Evolutionary conservation across 1,140 invertebrate genomes (phyloP).

Genomic region (Saccostrea echinata): DNA sequence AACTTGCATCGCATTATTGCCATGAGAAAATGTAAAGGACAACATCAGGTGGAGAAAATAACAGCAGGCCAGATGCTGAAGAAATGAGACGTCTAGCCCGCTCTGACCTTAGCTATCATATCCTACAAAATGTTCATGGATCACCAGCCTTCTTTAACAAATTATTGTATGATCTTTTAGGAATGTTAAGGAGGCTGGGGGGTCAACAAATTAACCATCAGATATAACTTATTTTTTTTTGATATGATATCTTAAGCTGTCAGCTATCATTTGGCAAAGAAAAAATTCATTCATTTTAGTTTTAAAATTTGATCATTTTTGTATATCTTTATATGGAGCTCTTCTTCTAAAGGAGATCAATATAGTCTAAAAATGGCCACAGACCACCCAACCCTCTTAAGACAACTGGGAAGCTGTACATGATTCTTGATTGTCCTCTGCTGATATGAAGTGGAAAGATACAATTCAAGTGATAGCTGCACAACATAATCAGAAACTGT

Average conservation of each 20-base stretch:
- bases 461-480: slow-evolving; percentile 36
- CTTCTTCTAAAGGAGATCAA: too few species aligned
- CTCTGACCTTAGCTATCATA: slow-evolving; percentile 48
- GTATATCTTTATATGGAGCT: too few species aligned
- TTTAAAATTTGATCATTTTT: too few species aligned
- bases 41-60: background rate
- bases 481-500: slow-evolving; percentile 15
- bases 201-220: too few species aligned
- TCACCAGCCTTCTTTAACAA: slow-evolving; percentile 49
- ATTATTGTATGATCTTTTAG: slow-evolving; percentile 38
- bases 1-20: too few species aligned
- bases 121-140: slow-evolving; percentile 40
- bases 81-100: slow-evolving; percentile 29
- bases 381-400: too few species aligned
- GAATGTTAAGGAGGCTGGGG: too few species aligned
- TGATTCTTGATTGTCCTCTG: slow-evolving; percentile 34
- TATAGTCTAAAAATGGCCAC: too few species aligned
- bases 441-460: slow-evolving; percentile 33
- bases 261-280: too few species aligned
- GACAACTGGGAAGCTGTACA: slow-evolving; percentile 31
- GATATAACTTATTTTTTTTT: too few species aligned
- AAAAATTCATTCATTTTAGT: too few species aligned
- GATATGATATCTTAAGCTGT: too few species aligned
- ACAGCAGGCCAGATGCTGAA: background rate
- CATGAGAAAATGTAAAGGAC: slow-evolving; percentile 28